phyloP scores from a whole-genome alignment of 1,140 invertebrate genomes.

The Drosophila kepulauana region DNA sequence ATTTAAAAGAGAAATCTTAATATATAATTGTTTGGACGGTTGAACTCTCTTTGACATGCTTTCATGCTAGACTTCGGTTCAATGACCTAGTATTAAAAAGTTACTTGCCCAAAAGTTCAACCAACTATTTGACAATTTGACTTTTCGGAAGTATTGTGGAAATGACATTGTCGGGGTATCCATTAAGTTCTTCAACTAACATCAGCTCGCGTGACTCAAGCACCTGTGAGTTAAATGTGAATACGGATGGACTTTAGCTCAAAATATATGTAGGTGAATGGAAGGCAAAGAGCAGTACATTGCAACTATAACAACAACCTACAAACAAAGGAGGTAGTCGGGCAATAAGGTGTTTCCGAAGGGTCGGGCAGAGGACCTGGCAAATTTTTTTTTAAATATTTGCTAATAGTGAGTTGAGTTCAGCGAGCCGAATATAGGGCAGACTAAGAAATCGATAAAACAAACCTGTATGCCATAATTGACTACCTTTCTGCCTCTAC shows the following conservation, averaged over 20 bases:
- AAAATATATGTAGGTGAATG: slow-evolving; percentile 52
- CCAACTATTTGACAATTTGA: slow-evolving; percentile 74
- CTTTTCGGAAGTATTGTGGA: slow-evolving; percentile 30
- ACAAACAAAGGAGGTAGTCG: slow-evolving; percentile 43
- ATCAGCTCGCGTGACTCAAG: slow-evolving; percentile 47
- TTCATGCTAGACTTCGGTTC: slow-evolving; percentile 35
- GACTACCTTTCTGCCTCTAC: not conserved
- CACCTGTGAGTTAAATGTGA: slow-evolving; percentile 2
- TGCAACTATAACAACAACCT: slow-evolving; percentile 85
- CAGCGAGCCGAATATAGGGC: slow-evolving; percentile 54
- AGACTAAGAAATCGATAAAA: slow-evolving; percentile 60
- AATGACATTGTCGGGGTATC: slow-evolving; percentile 21
- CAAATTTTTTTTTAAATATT: too few species aligned
- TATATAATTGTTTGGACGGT: too few species aligned
- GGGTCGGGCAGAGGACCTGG: not conserved
- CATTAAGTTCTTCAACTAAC: slow-evolving; percentile 30
- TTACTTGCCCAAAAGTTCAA: slow-evolving; percentile 47
- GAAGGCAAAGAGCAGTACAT: slow-evolving; percentile 44
- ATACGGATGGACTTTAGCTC: slow-evolving; percentile 17
- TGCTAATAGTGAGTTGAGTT: not conserved
- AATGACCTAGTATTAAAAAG: slow-evolving; percentile 55
- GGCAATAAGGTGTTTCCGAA: not conserved
- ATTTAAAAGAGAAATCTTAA: too few species aligned
- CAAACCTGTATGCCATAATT: slow-evolving; percentile 43
- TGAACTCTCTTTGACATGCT: not conserved